Evolutionary conservation across 2,888 invertebrate species (phyloP).

Genomic region (Mythimna loreyi): DNA sequence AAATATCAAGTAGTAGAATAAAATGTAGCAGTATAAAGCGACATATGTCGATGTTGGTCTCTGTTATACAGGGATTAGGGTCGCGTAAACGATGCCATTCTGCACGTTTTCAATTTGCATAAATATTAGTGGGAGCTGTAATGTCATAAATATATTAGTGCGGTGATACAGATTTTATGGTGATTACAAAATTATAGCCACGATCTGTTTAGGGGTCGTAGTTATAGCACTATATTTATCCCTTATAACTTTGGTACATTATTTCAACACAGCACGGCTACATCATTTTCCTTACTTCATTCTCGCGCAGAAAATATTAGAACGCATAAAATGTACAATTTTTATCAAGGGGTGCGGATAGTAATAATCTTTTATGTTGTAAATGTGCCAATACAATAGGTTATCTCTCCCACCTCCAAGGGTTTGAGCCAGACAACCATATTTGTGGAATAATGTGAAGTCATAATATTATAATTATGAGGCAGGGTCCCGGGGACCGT

Average conservation of each 20-base stretch:
- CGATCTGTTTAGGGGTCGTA: constrained; percentile 77
- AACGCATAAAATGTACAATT: constrained; percentile 59
- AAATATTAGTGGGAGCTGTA: constrained; percentile 89
- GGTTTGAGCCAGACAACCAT: constrained; percentile 68
- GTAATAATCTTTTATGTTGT: constrained; percentile 69
- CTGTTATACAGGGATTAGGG: constrained; percentile 81
- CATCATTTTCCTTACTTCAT: constrained; percentile 26
- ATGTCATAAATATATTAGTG: constrained; percentile 90
- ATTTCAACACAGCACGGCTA: constrained; percentile 22
- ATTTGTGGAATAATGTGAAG: constrained; percentile 85
- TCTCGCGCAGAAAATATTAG: constrained; percentile 46
- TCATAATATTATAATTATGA: constrained; percentile 88
- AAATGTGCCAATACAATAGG: constrained; percentile 71
- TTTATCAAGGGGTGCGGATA: constrained; percentile 63
- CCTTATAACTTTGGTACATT: constrained; percentile 52
- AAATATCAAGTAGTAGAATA: constrained; percentile 47
- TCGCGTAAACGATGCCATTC: constrained; percentile 86
- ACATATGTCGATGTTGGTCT: constrained; percentile 81
- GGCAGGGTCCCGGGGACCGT: constrained; percentile 71
- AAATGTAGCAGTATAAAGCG: constrained; percentile 68
- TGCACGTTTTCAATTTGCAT: constrained; percentile 90
- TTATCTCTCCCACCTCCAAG: constrained; percentile 69
- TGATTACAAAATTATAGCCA: constrained; percentile 87
- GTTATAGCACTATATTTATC: constrained; percentile 69
- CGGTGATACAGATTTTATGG: constrained; percentile 90